Conservation (phyloP, 2,797 vertebrate species). For the Melanotaenia parkinsoni region DNA sequence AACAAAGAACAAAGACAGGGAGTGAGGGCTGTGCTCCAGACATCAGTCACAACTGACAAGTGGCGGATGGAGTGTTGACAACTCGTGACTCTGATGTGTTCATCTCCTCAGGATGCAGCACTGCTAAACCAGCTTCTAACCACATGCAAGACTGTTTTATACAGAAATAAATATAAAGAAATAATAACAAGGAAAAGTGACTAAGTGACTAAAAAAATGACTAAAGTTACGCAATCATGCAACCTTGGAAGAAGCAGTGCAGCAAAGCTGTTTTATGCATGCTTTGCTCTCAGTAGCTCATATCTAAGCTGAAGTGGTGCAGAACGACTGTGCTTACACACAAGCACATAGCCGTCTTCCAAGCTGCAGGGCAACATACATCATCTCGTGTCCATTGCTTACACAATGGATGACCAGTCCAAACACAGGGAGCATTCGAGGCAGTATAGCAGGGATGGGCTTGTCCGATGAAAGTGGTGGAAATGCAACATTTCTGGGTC, state of each 20-base stretch:
- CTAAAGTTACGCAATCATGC: background rate
- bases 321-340: background rate
- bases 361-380: background rate
- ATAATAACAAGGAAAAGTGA: background rate
- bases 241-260: background rate
- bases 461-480: background rate
- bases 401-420: background rate
- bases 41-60: slow-evolving; percentile 69
- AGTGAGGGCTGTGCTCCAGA: slow-evolving; percentile 22
- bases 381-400: background rate
- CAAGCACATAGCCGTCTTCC: background rate
- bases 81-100: slow-evolving; percentile 65
- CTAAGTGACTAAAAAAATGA: background rate
- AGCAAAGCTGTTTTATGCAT: background rate
- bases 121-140: slow-evolving; percentile 16
- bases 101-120: slow-evolving; percentile 41
- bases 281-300: background rate
- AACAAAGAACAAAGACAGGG: slow-evolving; percentile 25
- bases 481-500: background rate
- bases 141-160: background rate
- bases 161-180: background rate
- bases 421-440: background rate
- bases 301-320: background rate
- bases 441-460: background rate
- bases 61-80: slow-evolving; percentile 63